Evolutionary conservation across 2,888 invertebrate species (phyloP), one percentile per base, ranked within the genome.

Genomic region (Thereva nobilitata): DNA sequence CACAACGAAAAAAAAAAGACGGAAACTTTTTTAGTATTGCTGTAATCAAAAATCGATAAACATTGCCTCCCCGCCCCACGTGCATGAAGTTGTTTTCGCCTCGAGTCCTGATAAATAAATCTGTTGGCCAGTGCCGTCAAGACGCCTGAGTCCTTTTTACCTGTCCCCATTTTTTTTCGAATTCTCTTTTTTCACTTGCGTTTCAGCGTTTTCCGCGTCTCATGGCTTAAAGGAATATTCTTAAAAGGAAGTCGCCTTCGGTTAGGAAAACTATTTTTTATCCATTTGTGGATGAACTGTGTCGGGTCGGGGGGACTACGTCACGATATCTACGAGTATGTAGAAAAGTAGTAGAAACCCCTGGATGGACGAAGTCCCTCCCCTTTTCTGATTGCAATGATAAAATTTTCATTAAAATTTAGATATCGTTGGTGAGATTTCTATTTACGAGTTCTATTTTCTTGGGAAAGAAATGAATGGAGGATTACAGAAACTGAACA

Each of bases 11-110:
- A 23, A 23, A 23, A 23, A 23, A 23, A 23, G 23, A 23, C 23
- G 23, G 23, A 23, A 23, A 23, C 23, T 23, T 23, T 23, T 23
- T 23, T 23, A 23, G 23, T 23, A 23, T 23, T 23, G 50, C 49
- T 66, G 55, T 66, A 66, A 66, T 65, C 65, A 66, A 66, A 66
- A 66, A 66, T 66, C 66, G 47, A 66, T 66, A 66, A 52, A 66
- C 12, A 34, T 52, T 50, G 52, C 57, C 50, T 44, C 50, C 38
- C 57, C 66, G 57, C 57, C 57, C 56, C 57, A 57, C 57, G 41
- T 42, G 34, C 66, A 66, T 50, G 57, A 66, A 64, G 9, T 45
- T 42, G 4, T 59, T 37, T 59, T 59, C 59, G 38, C 45, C 59
- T 59, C 34, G 23, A 23, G 23, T 23, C 23, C 23, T 23, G 23